A percentile compares a stretch with the other conserved stretches of the same genome.
These are phyloP conservation scores for Acanthis flammea DNA, from an alignment of 2,797 vertebrate genomes.

Conservation along the genomic window DNA sequence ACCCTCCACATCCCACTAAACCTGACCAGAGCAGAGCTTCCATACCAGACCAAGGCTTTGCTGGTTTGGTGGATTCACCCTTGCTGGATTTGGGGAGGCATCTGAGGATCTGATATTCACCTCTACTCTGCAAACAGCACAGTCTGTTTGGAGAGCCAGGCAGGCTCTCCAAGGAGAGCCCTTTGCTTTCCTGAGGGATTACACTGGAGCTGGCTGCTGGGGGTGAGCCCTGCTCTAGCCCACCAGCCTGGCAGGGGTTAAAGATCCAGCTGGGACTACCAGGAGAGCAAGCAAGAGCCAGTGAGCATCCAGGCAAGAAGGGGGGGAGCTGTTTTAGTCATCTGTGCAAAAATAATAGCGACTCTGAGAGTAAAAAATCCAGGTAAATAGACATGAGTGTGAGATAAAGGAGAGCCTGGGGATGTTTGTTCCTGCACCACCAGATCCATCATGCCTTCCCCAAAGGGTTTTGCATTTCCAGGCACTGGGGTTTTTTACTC, in stretches of 20 bases:
- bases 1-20: neutral
- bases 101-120: neutral
- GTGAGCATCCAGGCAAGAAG: neutral
- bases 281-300: neutral
- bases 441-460: neutral
- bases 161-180: accelerated
- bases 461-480: neutral
- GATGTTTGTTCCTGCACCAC: neutral
- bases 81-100: neutral
- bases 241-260: neutral
- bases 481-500: neutral
- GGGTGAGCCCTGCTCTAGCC: neutral
- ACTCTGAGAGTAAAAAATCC: neutral
- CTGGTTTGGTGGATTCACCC: neutral
- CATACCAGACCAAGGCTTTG: neutral
- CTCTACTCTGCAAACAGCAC: neutral
- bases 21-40: neutral
- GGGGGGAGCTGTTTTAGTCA: neutral
- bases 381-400: neutral
- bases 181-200: neutral
- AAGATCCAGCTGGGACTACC: neutral
- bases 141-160: neutral
- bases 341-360: neutral
- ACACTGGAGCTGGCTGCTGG: neutral
- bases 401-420: neutral